Percentiles rank a stretch among this genome's conserved stretches.
Conservation (phyloP, 2,113 vertebrate species). For the Panurus biarmicus region DNA sequence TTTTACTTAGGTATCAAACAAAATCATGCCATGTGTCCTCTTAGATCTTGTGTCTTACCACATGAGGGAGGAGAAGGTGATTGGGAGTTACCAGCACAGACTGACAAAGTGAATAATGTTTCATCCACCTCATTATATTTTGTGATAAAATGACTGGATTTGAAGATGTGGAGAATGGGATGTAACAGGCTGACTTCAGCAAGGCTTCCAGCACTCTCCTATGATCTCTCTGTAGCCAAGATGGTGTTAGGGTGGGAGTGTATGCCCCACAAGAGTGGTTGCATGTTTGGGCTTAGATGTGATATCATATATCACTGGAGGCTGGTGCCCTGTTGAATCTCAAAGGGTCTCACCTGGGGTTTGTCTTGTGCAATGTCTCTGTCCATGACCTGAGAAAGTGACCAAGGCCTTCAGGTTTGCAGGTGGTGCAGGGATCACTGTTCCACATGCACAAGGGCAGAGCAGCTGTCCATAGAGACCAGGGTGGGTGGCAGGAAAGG, state of each 20-base stretch:
- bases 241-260: not conserved
- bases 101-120: not conserved
- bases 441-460: not conserved
- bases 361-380: not conserved
- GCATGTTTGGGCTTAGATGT: too few species aligned
- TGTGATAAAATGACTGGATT: not conserved
- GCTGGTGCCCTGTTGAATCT: not conserved
- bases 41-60: not conserved
- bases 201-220: not conserved
- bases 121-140: not conserved
- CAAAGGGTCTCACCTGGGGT: not conserved
- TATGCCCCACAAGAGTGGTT: rapidly evolving
- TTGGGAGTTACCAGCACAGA: not conserved
- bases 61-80: not conserved
- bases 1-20: not conserved
- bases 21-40: not conserved
- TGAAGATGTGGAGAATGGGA: not conserved
- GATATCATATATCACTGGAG: not conserved
- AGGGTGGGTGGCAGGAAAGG: not conserved
- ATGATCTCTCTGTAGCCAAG: not conserved
- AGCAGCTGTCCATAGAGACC: not conserved
- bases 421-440: too few species aligned
- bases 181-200: not conserved
- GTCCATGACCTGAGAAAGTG: rapidly evolving
- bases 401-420: not conserved